phyloP scores from a whole-genome alignment of 2,113 vertebrate genomes.

The Pionites leucogaster region DNA sequence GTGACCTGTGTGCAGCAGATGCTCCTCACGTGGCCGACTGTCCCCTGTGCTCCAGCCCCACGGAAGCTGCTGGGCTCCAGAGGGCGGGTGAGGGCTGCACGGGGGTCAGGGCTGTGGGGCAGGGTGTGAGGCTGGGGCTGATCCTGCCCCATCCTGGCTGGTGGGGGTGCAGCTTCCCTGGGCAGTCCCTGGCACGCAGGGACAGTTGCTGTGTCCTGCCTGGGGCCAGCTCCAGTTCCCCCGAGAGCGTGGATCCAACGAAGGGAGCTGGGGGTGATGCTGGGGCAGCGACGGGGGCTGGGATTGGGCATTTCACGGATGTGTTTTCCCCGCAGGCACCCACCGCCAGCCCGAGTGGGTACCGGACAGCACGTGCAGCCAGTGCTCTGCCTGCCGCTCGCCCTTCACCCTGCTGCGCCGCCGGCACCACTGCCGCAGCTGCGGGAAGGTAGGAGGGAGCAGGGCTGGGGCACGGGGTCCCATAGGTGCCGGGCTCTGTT shows the following conservation, averaged over 20 bases:
- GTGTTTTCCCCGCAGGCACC: not conserved
- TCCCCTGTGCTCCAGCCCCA: slow-evolving; percentile 22
- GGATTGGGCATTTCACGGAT: not conserved
- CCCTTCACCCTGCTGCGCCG: slow-evolving; percentile 73
- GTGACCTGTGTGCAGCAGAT: not conserved
- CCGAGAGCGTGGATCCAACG: not conserved
- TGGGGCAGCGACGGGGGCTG: rapidly evolving
- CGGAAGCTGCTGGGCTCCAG: not conserved
- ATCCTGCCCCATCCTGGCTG: not conserved
- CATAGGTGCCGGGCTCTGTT: rapidly evolving
- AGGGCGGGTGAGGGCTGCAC: not conserved
- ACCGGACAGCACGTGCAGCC: slow-evolving; percentile 51
- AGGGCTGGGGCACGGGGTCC: rapidly evolving
- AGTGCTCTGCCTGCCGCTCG: slow-evolving; percentile 55
- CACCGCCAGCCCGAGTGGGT: slow-evolving; percentile 60
- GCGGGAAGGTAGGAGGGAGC: slow-evolving; percentile 67
- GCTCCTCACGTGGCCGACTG: not conserved
- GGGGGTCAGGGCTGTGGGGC: not conserved
- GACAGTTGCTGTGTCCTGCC: not conserved
- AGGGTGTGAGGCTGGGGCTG: not conserved
- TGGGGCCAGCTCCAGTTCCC: not conserved
- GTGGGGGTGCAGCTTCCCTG: not conserved
- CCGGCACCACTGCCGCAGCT: slow-evolving; percentile 77
- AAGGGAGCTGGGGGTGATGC: not conserved
- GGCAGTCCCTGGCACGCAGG: not conserved